Evolutionary conservation across 2,113 vertebrate genomes (phyloP).

Genomic region (Petrocephalus zakoni): DNA sequence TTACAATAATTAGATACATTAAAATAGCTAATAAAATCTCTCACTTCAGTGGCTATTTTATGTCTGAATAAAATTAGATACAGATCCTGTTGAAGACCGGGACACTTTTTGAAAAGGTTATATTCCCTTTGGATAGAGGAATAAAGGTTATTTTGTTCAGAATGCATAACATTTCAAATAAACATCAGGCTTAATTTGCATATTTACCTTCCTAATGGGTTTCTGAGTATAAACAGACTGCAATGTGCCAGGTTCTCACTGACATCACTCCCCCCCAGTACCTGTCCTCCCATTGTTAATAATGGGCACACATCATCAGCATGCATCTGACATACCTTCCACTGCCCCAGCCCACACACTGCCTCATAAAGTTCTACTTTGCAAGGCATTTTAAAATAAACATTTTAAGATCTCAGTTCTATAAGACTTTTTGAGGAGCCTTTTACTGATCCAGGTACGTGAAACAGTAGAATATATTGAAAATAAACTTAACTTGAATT

Average conservation of each 20-base stretch:
- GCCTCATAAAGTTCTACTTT: neutral
- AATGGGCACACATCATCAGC: neutral
- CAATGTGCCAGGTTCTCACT: neutral
- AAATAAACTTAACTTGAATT: neutral
- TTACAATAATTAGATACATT: slow-evolving; percentile 9
- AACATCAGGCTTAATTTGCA: slow-evolving; percentile 3
- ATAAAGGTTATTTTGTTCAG: slow-evolving; percentile 12
- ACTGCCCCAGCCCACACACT: neutral
- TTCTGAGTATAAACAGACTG: neutral
- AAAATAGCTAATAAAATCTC: slow-evolving; percentile 10
- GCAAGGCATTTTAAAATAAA: neutral
- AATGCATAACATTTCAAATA: slow-evolving; percentile 6
- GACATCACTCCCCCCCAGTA: neutral
- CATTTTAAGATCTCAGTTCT: neutral
- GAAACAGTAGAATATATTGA: neutral
- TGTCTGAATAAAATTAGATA: slow-evolving; percentile 5
- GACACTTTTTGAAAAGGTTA: slow-evolving; percentile 12
- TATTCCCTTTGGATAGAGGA: slow-evolving; percentile 4
- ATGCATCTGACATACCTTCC: neutral
- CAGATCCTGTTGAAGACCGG: neutral
- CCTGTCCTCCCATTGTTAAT: neutral
- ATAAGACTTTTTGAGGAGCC: neutral
- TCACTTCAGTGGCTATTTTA: slow-evolving; percentile 6
- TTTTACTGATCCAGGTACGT: neutral
- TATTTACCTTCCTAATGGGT: slow-evolving; percentile 5